These are phyloP conservation scores for Littorina saxatilis DNA, from an alignment of 1,140 invertebrate species.

Conservation along the genomic window DNA sequence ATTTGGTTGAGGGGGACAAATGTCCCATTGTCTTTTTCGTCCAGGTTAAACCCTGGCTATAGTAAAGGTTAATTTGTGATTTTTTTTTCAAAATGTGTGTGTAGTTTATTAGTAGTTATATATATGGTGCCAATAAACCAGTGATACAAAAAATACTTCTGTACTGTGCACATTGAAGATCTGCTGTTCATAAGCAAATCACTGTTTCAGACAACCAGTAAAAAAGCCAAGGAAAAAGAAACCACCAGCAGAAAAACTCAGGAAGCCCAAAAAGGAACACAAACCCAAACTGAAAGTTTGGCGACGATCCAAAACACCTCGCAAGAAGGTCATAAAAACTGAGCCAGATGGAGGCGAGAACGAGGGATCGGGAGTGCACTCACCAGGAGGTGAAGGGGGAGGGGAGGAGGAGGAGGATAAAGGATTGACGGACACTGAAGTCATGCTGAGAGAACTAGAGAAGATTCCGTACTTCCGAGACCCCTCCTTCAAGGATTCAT, in stretches of 20 bases:
- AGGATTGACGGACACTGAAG: slow-evolving; percentile 25
- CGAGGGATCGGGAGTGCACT: not conserved
- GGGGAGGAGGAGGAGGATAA: not conserved
- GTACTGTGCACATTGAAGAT: too few relatives aligned
- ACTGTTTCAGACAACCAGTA: slow-evolving; percentile 29
- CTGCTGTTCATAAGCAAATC: too few relatives aligned
- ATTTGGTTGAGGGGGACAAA: too few relatives aligned
- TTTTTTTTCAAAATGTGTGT: too few relatives aligned
- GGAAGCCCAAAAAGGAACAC: slow-evolving; percentile 14
- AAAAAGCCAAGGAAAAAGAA: slow-evolving; percentile 30
- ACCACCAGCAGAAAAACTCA: not conserved
- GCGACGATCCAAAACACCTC: not conserved
- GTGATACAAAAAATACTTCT: too few relatives aligned
- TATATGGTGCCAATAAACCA: too few relatives aligned
- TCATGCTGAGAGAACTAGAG: slow-evolving; percentile 30
- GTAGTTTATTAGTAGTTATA: too few relatives aligned
- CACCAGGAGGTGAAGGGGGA: not conserved
- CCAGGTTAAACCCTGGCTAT: too few relatives aligned
- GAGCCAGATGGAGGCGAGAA: not conserved
- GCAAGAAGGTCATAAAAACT: slow-evolving; percentile 22
- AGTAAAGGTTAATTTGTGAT: too few relatives aligned
- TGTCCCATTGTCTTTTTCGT: too few relatives aligned
- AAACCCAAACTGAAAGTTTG: slow-evolving; percentile 15
- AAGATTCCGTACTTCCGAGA: slow-evolving; percentile 34
- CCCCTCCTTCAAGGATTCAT: slow-evolving; percentile 32